These are phyloP conservation scores for Camelus dromedarius DNA, from an alignment of 2,113 vertebrate species.

Conservation along the genomic window DNA sequence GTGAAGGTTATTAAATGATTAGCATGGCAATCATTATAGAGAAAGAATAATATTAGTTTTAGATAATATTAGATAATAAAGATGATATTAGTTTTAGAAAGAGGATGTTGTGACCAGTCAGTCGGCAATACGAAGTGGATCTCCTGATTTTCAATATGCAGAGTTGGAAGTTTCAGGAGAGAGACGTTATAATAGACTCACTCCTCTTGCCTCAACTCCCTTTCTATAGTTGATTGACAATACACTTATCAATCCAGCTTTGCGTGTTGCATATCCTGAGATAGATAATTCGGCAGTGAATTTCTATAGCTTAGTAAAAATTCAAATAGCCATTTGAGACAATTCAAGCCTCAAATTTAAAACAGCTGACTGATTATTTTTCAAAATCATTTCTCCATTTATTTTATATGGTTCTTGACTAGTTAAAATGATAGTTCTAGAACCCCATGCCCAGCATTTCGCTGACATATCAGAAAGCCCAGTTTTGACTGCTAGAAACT, in stretches of 20 bases:
- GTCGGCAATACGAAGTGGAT: background rate
- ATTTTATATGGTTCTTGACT: background rate
- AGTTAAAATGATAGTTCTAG: background rate
- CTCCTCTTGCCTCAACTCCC: background rate
- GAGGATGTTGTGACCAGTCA: background rate
- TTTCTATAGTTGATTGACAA: background rate
- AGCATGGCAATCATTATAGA: background rate
- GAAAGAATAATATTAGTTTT: background rate
- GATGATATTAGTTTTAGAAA: conserved; percentile 23
- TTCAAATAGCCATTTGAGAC: background rate
- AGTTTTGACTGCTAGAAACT: background rate
- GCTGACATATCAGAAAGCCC: background rate
- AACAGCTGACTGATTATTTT: background rate
- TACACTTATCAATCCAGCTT: background rate
- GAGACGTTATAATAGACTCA: background rate
- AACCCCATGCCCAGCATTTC: background rate
- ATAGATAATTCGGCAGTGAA: background rate
- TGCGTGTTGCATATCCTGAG: background rate
- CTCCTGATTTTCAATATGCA: background rate
- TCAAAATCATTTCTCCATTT: conserved; percentile 4
- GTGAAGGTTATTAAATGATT: background rate
- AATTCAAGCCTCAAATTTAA: background rate
- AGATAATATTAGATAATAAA: background rate
- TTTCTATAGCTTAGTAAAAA: conserved; percentile 44
- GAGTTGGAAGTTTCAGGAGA: conserved; percentile 8